Evolutionary conservation across 2,888 invertebrate genomes (phyloP), one percentile per base, ranked within the genome.

Genomic region (Ctena decussata): DNA sequence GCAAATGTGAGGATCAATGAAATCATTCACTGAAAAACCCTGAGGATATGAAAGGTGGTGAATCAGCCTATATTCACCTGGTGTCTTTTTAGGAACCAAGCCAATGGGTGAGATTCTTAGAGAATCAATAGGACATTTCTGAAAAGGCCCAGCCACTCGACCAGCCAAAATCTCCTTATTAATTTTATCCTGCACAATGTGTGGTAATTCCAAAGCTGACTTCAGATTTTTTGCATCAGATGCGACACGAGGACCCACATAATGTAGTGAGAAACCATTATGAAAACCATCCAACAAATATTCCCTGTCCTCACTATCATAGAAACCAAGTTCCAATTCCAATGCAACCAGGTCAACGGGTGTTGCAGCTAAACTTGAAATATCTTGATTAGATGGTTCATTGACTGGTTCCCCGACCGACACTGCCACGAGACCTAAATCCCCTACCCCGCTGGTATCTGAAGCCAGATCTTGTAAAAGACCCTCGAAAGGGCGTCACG

Each of bases 1-100:
- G 21, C 46, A n/a, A 11, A 65, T 18, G 15, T 65, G 27, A 5
- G 65, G 65, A 21, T 65, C 65, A 65, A 65, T 65, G 35, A 65
- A 78, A 27, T 84, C 78, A 76, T 84, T 86, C 15, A 86, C 79
- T 8, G 77, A 84, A 21, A 37, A 30, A 15, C 78, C 79, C 0
- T 44, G 18, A 2, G 82, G 44, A 35, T 74, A 80, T 18, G 85
- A 85, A 18, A 85, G 70, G 41, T 78, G 74, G 37, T 85, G 81
- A 72, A 85, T 85, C 18, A 82, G 24, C 12, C 82, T 74, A 53
- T 46, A 35, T 35, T 32, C 32, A 32, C 65, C 65, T 12, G 35
- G 35, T 18, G 32, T 35, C 21, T 35, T 65, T 35, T 65, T 65
- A 35, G 85, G 82, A 24, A 85, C 82, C 39, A 79, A 37, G 0